phyloP scores from a whole-genome alignment of 2,113 vertebrate genomes.

The Sinocyclocheilus grahami region DNA sequence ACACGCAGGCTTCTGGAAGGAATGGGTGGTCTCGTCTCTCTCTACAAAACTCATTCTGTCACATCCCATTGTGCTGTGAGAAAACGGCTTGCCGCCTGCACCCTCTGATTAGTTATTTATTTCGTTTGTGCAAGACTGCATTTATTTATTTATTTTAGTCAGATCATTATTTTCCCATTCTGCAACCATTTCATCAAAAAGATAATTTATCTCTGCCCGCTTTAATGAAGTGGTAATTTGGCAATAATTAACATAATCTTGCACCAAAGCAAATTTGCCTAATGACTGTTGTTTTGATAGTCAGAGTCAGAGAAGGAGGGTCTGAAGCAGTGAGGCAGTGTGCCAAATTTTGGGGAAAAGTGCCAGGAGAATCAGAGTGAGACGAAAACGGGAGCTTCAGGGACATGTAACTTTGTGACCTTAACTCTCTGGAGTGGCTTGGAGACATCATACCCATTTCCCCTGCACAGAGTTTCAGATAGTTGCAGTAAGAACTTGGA shows the following conservation, averaged over 20 bases:
- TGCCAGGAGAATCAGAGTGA: constrained; percentile 28
- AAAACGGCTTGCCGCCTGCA: not conserved
- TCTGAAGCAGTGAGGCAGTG: constrained; percentile 11
- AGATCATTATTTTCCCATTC: constrained; percentile 76
- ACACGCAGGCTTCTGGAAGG: constrained; percentile 30
- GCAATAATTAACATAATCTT: constrained; percentile 79
- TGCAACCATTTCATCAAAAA: constrained; percentile 72
- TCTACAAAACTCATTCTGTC: constrained; percentile 3
- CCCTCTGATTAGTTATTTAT: constrained; percentile 48
- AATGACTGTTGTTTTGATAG: constrained; percentile 80
- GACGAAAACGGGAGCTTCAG: constrained; percentile 46
- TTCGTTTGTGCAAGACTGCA: constrained; percentile 48
- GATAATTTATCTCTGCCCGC: constrained; percentile 77
- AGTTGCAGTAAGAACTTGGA: not conserved
- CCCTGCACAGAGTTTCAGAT: constrained; percentile 39
- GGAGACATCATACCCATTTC: constrained; percentile 42
- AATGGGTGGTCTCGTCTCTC: constrained; percentile 61
- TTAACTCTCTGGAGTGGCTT: constrained; percentile 58
- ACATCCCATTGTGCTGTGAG: constrained; percentile 21
- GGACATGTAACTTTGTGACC: constrained; percentile 65
- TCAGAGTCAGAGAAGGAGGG: constrained; percentile 66
- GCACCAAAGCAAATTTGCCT: constrained; percentile 80
- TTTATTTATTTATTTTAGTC: constrained; percentile 55
- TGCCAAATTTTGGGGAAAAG: constrained; percentile 1
- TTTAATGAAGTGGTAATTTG: constrained; percentile 82